phyloP scores from a whole-genome alignment of 1,140 invertebrate genomes.

The Ceratina calcarata region DNA sequence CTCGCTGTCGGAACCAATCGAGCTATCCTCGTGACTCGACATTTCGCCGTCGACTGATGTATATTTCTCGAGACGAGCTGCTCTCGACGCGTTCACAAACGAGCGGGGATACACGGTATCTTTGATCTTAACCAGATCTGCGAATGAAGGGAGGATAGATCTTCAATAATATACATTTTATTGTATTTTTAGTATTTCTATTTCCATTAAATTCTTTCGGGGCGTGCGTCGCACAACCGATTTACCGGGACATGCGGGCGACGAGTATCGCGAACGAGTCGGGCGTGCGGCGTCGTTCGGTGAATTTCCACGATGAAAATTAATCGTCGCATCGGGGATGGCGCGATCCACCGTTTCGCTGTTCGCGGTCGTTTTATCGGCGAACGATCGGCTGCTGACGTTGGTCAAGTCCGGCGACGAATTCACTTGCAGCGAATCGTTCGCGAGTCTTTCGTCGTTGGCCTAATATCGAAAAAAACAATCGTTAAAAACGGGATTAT shows the following conservation, averaged over 20 bases:
- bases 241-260: constrained; percentile 2
- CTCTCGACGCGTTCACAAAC: constrained; percentile 28
- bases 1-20: constrained; percentile 55
- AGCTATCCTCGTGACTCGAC: constrained; percentile 75
- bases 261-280: neutral
- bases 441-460: neutral
- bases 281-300: neutral
- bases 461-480: constrained; percentile 12
- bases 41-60: constrained; percentile 73
- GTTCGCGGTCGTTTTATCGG: neutral
- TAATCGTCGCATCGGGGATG: neutral
- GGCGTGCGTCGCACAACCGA: no score
- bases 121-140: constrained; percentile 62
- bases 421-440: neutral
- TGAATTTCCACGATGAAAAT: constrained; percentile 10
- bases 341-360: neutral
- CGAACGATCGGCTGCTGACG: neutral
- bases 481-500: neutral
- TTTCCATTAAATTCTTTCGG: neutral
- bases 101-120: constrained; percentile 54
- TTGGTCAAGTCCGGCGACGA: neutral
- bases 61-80: constrained; percentile 54
- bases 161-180: constrained; percentile 42
- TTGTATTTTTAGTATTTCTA: constrained; percentile 34
- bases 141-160: constrained; percentile 30